Conservation (phyloP, 2,113 vertebrate species). For the Perca schrenkii region DNA sequence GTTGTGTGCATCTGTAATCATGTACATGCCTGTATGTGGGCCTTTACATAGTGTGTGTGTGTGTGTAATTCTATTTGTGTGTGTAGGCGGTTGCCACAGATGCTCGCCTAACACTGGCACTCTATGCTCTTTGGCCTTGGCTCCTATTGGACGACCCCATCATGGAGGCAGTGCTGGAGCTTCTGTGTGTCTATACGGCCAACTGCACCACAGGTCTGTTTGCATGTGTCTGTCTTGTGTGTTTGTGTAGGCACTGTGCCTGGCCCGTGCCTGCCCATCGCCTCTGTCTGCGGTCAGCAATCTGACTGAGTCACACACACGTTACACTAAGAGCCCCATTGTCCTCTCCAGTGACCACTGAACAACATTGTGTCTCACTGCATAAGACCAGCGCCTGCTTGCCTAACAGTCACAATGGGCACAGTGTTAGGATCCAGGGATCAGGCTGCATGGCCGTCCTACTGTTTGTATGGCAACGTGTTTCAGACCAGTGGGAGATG, state of each 20-base stretch:
- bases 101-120: constrained; percentile 84
- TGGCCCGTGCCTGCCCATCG: constrained; percentile 60
- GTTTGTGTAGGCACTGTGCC: constrained; percentile 70
- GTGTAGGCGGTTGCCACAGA: constrained; percentile 87
- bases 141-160: constrained; percentile 88
- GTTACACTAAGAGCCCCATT: constrained; percentile 67
- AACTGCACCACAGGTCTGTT: constrained; percentile 88
- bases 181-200: constrained; percentile 95
- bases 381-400: constrained; percentile 56
- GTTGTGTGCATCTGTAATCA: constrained; percentile 10
- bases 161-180: constrained; percentile 90
- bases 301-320: constrained; percentile 75
- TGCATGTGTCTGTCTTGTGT: constrained; percentile 46
- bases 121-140: constrained; percentile 94
- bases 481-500: constrained; percentile 45
- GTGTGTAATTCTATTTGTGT: constrained; percentile 10
- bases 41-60: neutral
- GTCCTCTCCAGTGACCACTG: constrained; percentile 63
- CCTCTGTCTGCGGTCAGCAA: constrained; percentile 61
- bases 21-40: constrained; percentile 12
- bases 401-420: constrained; percentile 69
- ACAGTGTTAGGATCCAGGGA: constrained; percentile 60
- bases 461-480: constrained; percentile 37
- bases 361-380: constrained; percentile 71
- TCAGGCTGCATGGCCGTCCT: constrained; percentile 52